phyloP scores from a whole-genome alignment of 2,888 invertebrate genomes.

The Microctonus aethiopoides region DNA sequence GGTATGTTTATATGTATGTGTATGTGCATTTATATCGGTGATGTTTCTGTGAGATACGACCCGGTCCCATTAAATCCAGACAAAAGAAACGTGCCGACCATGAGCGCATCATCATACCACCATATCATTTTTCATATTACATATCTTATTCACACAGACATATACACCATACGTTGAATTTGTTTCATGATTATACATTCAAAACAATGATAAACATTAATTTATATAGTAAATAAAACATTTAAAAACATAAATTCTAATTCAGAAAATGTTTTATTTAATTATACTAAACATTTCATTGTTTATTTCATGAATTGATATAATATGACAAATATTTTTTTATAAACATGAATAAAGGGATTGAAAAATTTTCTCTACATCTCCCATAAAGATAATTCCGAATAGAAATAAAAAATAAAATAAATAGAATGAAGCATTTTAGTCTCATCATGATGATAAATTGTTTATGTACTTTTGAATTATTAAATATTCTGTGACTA shows the following conservation, averaged over 20 bases:
- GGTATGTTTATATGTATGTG: background rate
- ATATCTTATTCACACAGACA: background rate
- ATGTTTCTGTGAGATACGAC: constrained; percentile 25
- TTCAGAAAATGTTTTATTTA: background rate
- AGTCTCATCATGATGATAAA: background rate
- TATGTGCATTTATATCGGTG: constrained; percentile 20
- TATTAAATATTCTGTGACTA: background rate
- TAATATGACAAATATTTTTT: no score
- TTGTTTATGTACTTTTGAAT: background rate
- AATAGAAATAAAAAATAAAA: background rate
- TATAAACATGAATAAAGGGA: background rate
- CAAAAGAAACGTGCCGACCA: constrained; percentile 20
- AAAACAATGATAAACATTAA: background rate
- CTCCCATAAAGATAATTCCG: background rate
- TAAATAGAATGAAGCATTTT: background rate
- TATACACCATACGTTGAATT: background rate
- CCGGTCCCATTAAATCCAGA: constrained; percentile 22
- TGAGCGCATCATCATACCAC: background rate
- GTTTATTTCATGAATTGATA: background rate
- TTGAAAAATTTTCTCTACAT: constrained; percentile 7
- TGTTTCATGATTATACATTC: background rate
- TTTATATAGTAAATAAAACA: background rate
- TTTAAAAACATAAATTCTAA: background rate
- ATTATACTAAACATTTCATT: background rate
- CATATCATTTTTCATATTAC: background rate